phyloP scores from a whole-genome alignment of 2,113 vertebrate genomes.

The Eolophus roseicapilla region DNA sequence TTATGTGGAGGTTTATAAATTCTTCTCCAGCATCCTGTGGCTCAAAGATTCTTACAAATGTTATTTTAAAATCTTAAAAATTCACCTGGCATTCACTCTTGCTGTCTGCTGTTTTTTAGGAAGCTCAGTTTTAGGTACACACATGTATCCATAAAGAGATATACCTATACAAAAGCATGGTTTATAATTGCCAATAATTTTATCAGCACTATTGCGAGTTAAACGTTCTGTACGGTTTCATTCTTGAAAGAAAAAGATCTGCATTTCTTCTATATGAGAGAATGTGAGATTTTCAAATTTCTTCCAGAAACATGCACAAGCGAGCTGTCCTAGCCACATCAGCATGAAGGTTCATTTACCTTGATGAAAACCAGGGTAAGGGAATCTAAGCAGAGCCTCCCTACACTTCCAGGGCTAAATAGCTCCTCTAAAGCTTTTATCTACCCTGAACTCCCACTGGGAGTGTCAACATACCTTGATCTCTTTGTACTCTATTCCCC shows the following conservation, averaged over 20 bases:
- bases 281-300: background rate
- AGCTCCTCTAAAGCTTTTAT: constrained; percentile 54
- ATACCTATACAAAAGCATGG: background rate
- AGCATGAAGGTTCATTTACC: constrained; percentile 10
- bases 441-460: constrained; percentile 36
- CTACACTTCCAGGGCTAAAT: background rate
- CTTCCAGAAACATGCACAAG: background rate
- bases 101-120: constrained; percentile 13
- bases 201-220: background rate
- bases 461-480: constrained; percentile 47
- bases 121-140: constrained; percentile 15
- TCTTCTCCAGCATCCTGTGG: background rate
- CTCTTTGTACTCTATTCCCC: constrained; percentile 33
- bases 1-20: background rate
- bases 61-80: background rate
- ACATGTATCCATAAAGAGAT: background rate
- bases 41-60: constrained; percentile 26
- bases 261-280: background rate
- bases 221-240: constrained; percentile 18
- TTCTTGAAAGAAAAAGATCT: constrained; percentile 6
- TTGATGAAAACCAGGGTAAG: constrained; percentile 47
- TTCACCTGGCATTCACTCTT: constrained; percentile 37
- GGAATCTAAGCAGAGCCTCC: constrained; percentile 11
- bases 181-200: background rate
- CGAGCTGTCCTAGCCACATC: background rate